Conservation (phyloP, 2,888 invertebrate species). For the Synergus gifuensis region DNA sequence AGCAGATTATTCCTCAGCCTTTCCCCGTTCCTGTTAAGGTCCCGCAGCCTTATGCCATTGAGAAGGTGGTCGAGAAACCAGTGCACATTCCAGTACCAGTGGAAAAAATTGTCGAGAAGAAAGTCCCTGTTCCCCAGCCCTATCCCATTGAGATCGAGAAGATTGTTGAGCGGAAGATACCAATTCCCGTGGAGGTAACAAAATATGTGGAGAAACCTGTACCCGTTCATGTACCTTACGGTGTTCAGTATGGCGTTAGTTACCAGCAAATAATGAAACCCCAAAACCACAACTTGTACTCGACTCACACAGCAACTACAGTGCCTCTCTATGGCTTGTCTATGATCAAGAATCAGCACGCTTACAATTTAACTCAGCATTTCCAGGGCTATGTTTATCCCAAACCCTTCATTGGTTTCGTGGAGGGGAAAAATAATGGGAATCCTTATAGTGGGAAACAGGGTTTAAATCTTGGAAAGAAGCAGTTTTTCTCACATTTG, state of each 20-base stretch:
- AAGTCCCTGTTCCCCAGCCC: conserved; percentile 81
- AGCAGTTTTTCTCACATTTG: conserved; percentile 36
- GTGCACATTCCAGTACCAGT: conserved; percentile 79
- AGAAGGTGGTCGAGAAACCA: conserved; percentile 79
- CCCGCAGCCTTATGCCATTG: conserved; percentile 78
- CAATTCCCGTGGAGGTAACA: conserved; percentile 70
- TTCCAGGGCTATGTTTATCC: conserved; percentile 61
- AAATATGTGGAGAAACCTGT: conserved; percentile 64
- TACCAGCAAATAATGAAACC: conserved; percentile 65
- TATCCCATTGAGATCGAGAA: conserved; percentile 75
- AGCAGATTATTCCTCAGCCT: conserved; percentile 73
- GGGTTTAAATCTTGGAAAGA: conserved; percentile 38
- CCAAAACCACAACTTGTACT: conserved; percentile 58
- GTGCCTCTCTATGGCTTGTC: conserved; percentile 51
- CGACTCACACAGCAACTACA: conserved; percentile 38
- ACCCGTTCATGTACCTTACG: conserved; percentile 59
- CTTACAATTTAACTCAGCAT: conserved; percentile 50
- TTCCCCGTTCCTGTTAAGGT: conserved; percentile 77
- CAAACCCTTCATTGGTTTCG: conserved; percentile 56
- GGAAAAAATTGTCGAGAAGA: conserved; percentile 82
- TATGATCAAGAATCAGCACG: conserved; percentile 50
- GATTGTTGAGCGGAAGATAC: conserved; percentile 79
- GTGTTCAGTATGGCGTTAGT: conserved; percentile 63
- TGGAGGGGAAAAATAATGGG: conserved; percentile 44
- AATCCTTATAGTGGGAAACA: conserved; percentile 39